phyloP scores from a whole-genome alignment of 2,888 invertebrate genomes.

The Cotesia congregata region DNA sequence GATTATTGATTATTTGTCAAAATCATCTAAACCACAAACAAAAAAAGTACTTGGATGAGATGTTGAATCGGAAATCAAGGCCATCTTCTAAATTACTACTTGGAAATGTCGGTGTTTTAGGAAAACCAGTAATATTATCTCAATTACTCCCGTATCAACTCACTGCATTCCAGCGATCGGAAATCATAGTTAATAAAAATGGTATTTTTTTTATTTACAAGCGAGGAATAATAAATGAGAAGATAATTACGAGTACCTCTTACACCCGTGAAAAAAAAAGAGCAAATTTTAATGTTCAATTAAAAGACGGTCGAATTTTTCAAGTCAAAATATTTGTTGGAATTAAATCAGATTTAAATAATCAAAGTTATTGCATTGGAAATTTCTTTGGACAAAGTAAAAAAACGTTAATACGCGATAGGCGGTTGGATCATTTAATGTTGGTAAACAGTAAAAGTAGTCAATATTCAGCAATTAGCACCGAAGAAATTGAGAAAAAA shows the following conservation, averaged over 20 bases:
- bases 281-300: not conserved
- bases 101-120: not conserved
- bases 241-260: not conserved
- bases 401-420: not conserved
- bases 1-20: not conserved
- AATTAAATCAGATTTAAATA: not conserved
- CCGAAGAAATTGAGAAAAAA: not conserved
- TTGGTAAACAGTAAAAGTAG: not conserved
- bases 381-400: not conserved
- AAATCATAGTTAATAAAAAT: not conserved
- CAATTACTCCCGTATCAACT: not conserved
- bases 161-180: not conserved
- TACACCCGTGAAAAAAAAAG: not conserved
- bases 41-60: not conserved
- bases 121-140: not conserved
- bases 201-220: not conserved
- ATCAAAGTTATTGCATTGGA: not conserved
- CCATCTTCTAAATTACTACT: not conserved
- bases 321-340: not conserved
- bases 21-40: not conserved
- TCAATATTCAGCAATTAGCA: not conserved
- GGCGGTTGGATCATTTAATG: not conserved
- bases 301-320: not conserved
- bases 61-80: not conserved
- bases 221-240: not conserved